A percentile compares a stretch with the other conserved stretches of the same genome.
phyloP scores from a whole-genome alignment of 2,888 invertebrate species.

The Nymphalis c-album region DNA sequence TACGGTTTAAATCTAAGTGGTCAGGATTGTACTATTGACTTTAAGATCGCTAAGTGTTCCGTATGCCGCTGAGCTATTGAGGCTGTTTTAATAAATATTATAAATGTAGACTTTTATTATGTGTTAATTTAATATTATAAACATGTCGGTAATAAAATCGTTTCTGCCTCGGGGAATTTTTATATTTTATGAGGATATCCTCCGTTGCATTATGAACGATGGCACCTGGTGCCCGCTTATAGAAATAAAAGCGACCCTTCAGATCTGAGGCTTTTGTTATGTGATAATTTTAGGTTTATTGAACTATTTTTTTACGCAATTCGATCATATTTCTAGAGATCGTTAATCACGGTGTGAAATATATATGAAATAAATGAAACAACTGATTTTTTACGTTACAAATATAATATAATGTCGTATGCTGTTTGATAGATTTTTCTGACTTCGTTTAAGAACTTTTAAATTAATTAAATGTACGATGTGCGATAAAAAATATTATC shows the following conservation, averaged over 20 bases:
- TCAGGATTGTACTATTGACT: no score
- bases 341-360: neutral
- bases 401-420: neutral
- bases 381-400: neutral
- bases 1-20: no score
- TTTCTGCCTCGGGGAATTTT: slow-evolving; percentile 25
- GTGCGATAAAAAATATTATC: no score
- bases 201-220: slow-evolving; percentile 29
- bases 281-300: slow-evolving; percentile 17
- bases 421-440: neutral
- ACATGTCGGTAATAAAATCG: slow-evolving; percentile 14
- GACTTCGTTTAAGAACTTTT: neutral
- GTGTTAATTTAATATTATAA: neutral
- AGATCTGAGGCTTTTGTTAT: slow-evolving; percentile 21
- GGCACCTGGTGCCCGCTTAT: slow-evolving; percentile 37
- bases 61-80: no score
- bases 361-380: neutral
- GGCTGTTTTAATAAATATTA: no score
- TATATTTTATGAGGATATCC: slow-evolving; percentile 32
- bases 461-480: neutral
- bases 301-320: neutral
- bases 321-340: neutral
- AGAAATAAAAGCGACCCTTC: slow-evolving; percentile 35
- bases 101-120: no score
- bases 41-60: no score